These are phyloP conservation scores for Reticulitermes lucifugus DNA, from an alignment of 2,888 invertebrate genomes.

Conservation along the genomic window DNA sequence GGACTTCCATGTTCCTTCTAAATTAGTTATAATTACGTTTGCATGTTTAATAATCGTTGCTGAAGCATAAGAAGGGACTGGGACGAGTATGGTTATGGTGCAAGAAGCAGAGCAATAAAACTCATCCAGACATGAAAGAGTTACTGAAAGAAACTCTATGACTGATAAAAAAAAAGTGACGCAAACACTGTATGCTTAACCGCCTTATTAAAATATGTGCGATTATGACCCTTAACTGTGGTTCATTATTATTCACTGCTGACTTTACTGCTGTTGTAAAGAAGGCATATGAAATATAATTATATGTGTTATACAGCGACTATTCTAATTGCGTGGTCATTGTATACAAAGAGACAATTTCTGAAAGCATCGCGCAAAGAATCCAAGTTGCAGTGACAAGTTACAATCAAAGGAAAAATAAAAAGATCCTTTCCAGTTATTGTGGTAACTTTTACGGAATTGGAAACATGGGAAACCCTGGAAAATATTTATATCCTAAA, in stretches of 20 bases:
- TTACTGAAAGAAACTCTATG: neutral
- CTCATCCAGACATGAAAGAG: neutral
- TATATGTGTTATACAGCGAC: neutral
- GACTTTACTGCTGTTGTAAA: neutral
- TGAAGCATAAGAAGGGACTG: no score
- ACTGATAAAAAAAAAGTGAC: neutral
- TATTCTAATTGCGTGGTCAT: neutral
- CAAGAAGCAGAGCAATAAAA: neutral
- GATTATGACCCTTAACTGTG: neutral
- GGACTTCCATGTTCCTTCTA: no score
- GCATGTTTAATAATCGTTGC: no score
- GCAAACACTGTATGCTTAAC: neutral
- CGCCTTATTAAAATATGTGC: neutral
- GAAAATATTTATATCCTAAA: no score
- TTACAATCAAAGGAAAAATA: no score
- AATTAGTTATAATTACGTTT: no score
- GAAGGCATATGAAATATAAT: neutral
- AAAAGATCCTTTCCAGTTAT: no score
- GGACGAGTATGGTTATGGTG: no score
- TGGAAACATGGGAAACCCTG: no score
- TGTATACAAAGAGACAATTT: neutral
- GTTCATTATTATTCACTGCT: neutral
- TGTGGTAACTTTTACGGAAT: no score
- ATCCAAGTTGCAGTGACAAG: no score
- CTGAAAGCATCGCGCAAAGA: neutral